These are phyloP conservation scores for Phyllotreta cruciferae DNA, from an alignment of 2,888 invertebrate species.

Conservation along the genomic window DNA sequence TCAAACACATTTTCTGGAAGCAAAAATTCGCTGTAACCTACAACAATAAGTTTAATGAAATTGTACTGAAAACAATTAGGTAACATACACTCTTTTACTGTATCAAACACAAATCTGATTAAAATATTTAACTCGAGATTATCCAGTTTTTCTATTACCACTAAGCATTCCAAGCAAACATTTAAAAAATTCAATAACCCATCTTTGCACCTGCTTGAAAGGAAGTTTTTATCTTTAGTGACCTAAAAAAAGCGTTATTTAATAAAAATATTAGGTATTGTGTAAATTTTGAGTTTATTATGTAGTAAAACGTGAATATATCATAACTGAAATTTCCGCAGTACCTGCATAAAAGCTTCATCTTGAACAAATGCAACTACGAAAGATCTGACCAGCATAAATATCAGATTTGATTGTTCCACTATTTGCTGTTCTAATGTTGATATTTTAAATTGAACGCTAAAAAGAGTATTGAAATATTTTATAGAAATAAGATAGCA, in stretches of 20 bases:
- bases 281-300: too few relatives aligned
- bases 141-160: slow-evolving; percentile 10
- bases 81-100: slow-evolving; percentile 31
- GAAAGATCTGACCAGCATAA: slow-evolving; percentile 28
- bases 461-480: background rate
- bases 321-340: background rate
- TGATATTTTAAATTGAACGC: slow-evolving; percentile 6
- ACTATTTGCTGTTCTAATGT: background rate
- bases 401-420: slow-evolving; percentile 12
- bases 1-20: slow-evolving; percentile 36
- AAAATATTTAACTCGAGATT: slow-evolving; percentile 19
- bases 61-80: slow-evolving; percentile 2
- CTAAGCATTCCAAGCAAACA: slow-evolving; percentile 22
- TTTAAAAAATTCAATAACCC: slow-evolving; percentile 35
- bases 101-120: slow-evolving; percentile 28
- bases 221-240: background rate
- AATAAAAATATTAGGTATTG: slow-evolving; percentile 4
- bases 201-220: slow-evolving; percentile 6
- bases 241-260: slow-evolving; percentile 24
- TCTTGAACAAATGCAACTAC: slow-evolving; percentile 26
- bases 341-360: slow-evolving; percentile 26
- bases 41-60: slow-evolving; percentile 13
- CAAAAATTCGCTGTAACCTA: slow-evolving; percentile 39
- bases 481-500: slow-evolving; percentile 31
- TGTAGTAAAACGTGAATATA: background rate